Evolutionary conservation across 2,888 invertebrate genomes (phyloP), one percentile per base, ranked within the genome.

Genomic region (Synanthedon formicaeformis): DNA sequence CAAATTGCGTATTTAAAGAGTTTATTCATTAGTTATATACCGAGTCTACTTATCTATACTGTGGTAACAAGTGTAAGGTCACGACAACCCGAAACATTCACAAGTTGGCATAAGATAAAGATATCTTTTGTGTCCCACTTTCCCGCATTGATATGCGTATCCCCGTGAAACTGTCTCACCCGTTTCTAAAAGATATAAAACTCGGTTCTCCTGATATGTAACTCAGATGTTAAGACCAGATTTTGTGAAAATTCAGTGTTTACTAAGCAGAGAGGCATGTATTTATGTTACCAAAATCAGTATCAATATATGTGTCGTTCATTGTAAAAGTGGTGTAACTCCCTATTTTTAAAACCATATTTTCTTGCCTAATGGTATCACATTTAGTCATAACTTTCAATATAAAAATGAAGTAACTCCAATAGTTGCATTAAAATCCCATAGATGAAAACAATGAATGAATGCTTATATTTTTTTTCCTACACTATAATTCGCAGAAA

Each of bases 81-180:
- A 56, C 58, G 61, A 61, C 62, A 60, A 61, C 60, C 61, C 63
- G 55, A 64, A 63, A 62, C 60, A 63, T 65, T 65, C 61, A 57
- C 64, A 66, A 69, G 63, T 69, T 61, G 59, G 60, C 58, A 56
- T 51, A 54, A 67, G 69, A 73, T 70, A 72, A 67, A 66, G 66
- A 58, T 69, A 69, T 73, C 65, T 66, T 40, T 53, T 52, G 58
- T 54, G 61, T 60, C 60, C 63, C 58, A 62, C 55, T 60, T 66
- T 58, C 53, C 53, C 51, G 13, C 52, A 52, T 34, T 57, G 59
- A 53, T 57, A 58, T 50, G 51, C 53, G 56, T 62, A 57, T 55
- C 53, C 55, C 55, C 40, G 55, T 13, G 41, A 23, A 41, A 49
- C 49, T 49, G 49, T 49, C 49, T 49, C 49, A 49, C 49, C 49